Conservation (phyloP, 2,888 invertebrate species). For the Strigamia transsilvanica region DNA sequence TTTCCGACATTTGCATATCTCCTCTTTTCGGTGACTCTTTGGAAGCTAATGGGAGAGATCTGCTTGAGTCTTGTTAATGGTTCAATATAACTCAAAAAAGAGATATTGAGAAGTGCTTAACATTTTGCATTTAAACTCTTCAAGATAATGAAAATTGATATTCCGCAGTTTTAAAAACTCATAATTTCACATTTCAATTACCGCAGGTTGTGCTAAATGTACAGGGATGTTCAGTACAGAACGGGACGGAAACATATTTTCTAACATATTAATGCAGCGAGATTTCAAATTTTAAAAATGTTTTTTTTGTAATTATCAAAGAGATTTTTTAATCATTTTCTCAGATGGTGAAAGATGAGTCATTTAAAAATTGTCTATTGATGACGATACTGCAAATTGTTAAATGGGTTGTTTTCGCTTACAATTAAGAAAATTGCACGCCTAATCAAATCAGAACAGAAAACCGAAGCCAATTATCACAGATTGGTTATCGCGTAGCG, state of each 20-base stretch:
- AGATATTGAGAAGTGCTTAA: not conserved
- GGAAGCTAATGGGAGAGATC: not conserved
- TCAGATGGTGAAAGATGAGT: too few relatives aligned
- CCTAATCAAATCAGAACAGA: not conserved
- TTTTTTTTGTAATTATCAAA: too few relatives aligned
- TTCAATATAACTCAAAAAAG: not conserved
- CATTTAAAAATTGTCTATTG: not conserved
- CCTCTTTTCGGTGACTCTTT: not conserved
- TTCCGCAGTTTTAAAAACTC: not conserved
- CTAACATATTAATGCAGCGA: too few relatives aligned
- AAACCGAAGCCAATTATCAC: too few relatives aligned
- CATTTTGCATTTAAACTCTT: not conserved
- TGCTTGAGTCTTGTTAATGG: not conserved
- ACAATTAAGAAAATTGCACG: not conserved
- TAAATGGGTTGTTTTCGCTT: not conserved
- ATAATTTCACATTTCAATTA: too few relatives aligned
- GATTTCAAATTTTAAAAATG: too few relatives aligned
- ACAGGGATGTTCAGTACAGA: too few relatives aligned
- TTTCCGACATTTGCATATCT: constrained; percentile 40
- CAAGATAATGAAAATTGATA: not conserved
- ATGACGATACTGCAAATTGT: not conserved
- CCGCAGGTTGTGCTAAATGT: too few relatives aligned
- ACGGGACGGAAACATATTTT: too few relatives aligned
- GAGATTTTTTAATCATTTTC: too few relatives aligned
- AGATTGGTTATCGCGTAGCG: too few relatives aligned